Percentiles rank a stretch among this genome's conserved stretches.
These are phyloP conservation scores for Eutrigla gurnardus DNA, from an alignment of 2,797 vertebrate genomes.

Conservation along the genomic window DNA sequence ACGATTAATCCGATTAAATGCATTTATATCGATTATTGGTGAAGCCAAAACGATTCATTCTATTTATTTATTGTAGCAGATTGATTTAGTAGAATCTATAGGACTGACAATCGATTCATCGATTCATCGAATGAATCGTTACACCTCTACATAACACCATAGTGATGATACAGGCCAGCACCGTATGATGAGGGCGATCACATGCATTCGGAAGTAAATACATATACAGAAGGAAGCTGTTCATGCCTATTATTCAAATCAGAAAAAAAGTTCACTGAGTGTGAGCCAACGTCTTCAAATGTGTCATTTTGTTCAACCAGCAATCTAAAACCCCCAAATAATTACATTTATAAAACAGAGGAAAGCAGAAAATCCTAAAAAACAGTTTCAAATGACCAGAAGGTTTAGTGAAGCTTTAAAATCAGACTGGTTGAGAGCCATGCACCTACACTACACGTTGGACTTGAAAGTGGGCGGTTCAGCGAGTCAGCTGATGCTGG, in stretches of 20 bases:
- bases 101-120: no score
- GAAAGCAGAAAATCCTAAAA: background rate
- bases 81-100: no score
- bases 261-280: no score
- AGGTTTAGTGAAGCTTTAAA: slow-evolving; percentile 16
- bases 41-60: no score
- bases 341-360: slow-evolving; percentile 1
- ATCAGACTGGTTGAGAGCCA: slow-evolving; percentile 6
- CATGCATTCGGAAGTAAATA: slow-evolving; percentile 3
- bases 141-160: slow-evolving; percentile 23
- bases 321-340: no score
- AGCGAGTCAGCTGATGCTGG: slow-evolving; percentile 31
- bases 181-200: background rate
- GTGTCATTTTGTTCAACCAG: background rate
- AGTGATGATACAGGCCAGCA: slow-evolving; percentile 16
- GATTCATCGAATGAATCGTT: no score
- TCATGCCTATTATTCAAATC: background rate
- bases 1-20: no score
- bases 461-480: slow-evolving; percentile 45
- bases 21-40: no score
- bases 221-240: background rate
- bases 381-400: slow-evolving; percentile 5
- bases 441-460: slow-evolving; percentile 38
- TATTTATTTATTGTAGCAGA: no score
- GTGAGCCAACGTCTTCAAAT: background rate